A percentile compares a stretch with the other conserved stretches of the same genome.
Conservation (phyloP, 2,888 invertebrate genomes). For the Brenthis hecate region DNA sequence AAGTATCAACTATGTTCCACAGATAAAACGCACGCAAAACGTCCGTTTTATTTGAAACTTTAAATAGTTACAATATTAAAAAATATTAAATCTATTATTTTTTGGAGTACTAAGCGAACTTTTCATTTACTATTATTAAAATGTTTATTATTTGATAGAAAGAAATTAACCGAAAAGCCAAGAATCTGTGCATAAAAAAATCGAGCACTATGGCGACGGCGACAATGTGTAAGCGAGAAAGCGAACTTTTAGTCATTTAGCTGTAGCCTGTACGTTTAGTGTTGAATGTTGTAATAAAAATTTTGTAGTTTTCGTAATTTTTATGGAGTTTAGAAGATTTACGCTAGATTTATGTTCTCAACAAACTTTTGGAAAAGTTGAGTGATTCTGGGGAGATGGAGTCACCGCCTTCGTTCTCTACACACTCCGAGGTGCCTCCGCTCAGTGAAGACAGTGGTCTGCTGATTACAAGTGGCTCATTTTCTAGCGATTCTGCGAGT, state of each 20-base stretch:
- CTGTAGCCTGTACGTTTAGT: constrained; percentile 29
- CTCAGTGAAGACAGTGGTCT: constrained; percentile 90
- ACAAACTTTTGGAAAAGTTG: constrained; percentile 47
- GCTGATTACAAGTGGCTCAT: constrained; percentile 87
- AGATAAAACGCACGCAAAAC: background rate
- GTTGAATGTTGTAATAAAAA: constrained; percentile 46
- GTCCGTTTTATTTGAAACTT: background rate
- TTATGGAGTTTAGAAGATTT: constrained; percentile 48
- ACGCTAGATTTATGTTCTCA: constrained; percentile 54
- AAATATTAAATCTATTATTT: too few species aligned
- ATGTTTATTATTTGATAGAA: background rate
- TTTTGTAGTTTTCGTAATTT: constrained; percentile 48
- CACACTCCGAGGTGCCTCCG: constrained; percentile 88
- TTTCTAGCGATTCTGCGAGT: constrained; percentile 88
- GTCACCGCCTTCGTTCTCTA: constrained; percentile 89
- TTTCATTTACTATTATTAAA: too few species aligned
- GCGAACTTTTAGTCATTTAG: constrained; percentile 32
- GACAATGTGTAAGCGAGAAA: constrained; percentile 32
- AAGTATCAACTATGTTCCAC: background rate
- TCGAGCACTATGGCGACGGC: constrained; percentile 30
- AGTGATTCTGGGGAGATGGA: constrained; percentile 82
- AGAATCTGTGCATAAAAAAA: constrained; percentile 21
- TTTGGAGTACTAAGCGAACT: too few species aligned
- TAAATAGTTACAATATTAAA: too few species aligned
- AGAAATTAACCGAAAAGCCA: constrained; percentile 4